Conservation (phyloP, 2,797 vertebrate species). For the Emys orbicularis region DNA sequence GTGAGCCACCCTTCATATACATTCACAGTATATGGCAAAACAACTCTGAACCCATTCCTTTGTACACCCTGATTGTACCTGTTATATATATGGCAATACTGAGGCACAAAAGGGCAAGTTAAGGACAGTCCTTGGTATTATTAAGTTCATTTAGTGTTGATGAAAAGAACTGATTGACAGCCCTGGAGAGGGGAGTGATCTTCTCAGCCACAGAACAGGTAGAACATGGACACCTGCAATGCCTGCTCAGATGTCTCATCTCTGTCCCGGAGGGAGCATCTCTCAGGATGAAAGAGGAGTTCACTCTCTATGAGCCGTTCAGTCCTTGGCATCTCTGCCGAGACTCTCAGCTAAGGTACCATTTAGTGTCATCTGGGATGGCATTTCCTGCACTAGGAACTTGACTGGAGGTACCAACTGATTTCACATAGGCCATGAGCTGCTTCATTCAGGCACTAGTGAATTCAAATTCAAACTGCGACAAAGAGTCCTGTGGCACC, state of each 20-base stretch:
- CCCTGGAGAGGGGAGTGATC: neutral
- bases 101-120: conserved; percentile 8
- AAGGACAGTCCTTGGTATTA: neutral
- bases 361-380: fast-evolving
- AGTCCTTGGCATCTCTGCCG: neutral
- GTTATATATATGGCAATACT: fast-evolving
- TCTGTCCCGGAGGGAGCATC: neutral
- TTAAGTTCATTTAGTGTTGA: neutral
- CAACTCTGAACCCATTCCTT: neutral
- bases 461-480: neutral
- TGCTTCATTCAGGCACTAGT: neutral
- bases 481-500: too few relatives aligned
- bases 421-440: neutral
- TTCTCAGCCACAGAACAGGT: fast-evolving
- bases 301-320: fast-evolving
- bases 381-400: neutral
- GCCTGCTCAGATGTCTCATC: neutral
- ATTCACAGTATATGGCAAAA: neutral
- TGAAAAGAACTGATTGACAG: neutral
- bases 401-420: neutral
- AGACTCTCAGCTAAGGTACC: neutral
- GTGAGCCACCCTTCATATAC: neutral
- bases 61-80: neutral
- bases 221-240: fast-evolving
- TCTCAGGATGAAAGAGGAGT: fast-evolving